These are phyloP conservation scores for Lasioglossum morio DNA, from an alignment of 2,888 invertebrate species.

Conservation along the genomic window DNA sequence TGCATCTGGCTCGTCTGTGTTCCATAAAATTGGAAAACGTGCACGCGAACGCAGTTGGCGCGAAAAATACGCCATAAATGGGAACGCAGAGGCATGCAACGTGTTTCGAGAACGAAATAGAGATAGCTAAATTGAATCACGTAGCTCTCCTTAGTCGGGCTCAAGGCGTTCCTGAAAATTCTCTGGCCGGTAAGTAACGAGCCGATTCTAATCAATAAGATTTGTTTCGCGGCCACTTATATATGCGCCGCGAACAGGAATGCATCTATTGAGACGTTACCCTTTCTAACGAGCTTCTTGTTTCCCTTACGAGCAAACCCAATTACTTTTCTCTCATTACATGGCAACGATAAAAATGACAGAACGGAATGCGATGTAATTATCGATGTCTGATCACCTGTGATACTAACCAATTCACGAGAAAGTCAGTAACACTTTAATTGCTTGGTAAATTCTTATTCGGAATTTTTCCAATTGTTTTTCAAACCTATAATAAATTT, in stretches of 20 bases:
- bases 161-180: conserved; percentile 67
- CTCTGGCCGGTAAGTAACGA: conserved; percentile 65
- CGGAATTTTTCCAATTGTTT: background rate
- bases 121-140: conserved; percentile 62
- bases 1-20: background rate
- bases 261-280: conserved; percentile 64
- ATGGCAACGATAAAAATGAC: background rate
- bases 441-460: background rate
- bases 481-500: too few relatives aligned
- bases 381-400: background rate
- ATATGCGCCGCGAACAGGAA: conserved; percentile 34
- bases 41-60: background rate
- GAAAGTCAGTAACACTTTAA: background rate
- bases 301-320: conserved; percentile 34
- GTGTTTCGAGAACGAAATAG: conserved; percentile 31
- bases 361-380: background rate
- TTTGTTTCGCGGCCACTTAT: conserved; percentile 69
- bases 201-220: conserved; percentile 71
- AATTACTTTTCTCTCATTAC: conserved; percentile 36
- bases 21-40: conserved; percentile 2
- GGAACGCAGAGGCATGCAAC: background rate
- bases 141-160: conserved; percentile 48
- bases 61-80: conserved; percentile 13
- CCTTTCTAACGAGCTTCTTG: conserved; percentile 59
- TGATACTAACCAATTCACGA: background rate